Evolutionary conservation across 2,113 vertebrate genomes (phyloP).

Genomic region (Cololabis saira): DNA sequence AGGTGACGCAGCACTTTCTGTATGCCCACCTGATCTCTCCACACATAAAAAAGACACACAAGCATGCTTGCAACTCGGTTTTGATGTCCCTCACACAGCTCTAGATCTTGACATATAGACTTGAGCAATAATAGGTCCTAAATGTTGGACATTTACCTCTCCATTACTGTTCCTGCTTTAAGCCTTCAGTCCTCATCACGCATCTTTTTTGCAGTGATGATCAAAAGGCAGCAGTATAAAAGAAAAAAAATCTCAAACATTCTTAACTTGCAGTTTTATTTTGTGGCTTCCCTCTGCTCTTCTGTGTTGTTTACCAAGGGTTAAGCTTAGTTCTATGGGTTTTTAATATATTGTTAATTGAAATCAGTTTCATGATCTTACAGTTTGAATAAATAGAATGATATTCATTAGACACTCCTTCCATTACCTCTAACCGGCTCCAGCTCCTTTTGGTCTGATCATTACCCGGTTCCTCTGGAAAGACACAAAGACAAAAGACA

Average conservation of each 20-base stretch:
- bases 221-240: slow-evolving; percentile 6
- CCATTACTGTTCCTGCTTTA: not conserved
- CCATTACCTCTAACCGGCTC: slow-evolving; percentile 39
- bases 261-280: not conserved
- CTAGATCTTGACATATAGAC: slow-evolving; percentile 7
- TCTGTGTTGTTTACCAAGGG: not conserved
- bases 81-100: slow-evolving; percentile 10
- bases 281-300: slow-evolving; percentile 8
- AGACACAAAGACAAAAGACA: slow-evolving; percentile 39
- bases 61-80: not conserved
- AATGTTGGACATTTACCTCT: slow-evolving; percentile 5
- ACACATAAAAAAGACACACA: slow-evolving; percentile 16
- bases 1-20: slow-evolving; percentile 61
- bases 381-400: not conserved
- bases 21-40: slow-evolving; percentile 58
- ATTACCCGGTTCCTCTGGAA: slow-evolving; percentile 38
- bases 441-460: slow-evolving; percentile 29
- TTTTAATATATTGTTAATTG: slow-evolving; percentile 3
- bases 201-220: slow-evolving; percentile 17
- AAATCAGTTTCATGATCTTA: slow-evolving; percentile 5
- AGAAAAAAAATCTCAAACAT: not conserved
- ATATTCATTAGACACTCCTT: slow-evolving; percentile 21
- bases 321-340: not conserved
- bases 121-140: slow-evolving; percentile 13
- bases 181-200: slow-evolving; percentile 21